Evolutionary conservation across 2,113 vertebrate genomes (phyloP), one percentile per base, ranked within the genome.

Genomic region (Ondatra zibethicus): DNA sequence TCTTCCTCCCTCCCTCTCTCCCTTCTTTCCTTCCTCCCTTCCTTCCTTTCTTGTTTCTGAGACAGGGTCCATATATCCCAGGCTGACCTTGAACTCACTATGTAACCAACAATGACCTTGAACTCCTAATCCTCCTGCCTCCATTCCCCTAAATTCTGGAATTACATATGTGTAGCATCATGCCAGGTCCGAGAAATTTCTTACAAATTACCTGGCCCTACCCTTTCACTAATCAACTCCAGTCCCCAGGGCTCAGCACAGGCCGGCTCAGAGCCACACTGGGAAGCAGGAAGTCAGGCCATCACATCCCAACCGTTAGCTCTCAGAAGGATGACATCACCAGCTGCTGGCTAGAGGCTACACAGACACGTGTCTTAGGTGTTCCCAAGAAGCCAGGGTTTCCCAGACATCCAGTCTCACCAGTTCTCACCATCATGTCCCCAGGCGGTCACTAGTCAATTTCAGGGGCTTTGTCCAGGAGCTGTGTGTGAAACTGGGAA

Each of bases 361-460:
- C 29, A 0, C 13, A 33, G 47, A 21, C 3, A 0, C 5, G 7
- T 19, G 0, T 45, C 81, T 77, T 5, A 7, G 12, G 23, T 0
- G 1, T 39, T 31, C 61, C 21, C 42, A 10, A n/a, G 58, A 21
- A 73, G 63, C 75, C 52, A 1, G 0, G 11, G 92, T 21, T 52
- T 31, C 85, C 2, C 4, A 50, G 77, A 17, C 25, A 13, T 36
- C 55, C 27, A 13, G 65, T 61, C 61, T 13, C 25, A 14, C 1
- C 36, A 19, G 10, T 1, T 4, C 47, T 0, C 7, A 52, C 45
- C 8, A 0, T 39, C 11, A 0, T 1, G 33, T 5, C 70, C 65
- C 61, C 11, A 0, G 52, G 73, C 17, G 0, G 29, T 55, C 81
- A 36, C 58, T 0, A 2, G 76, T 47, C 42, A 1, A 45, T 47